Conservation (phyloP, 2,888 invertebrate species). For the Tetranychus truncatus region DNA sequence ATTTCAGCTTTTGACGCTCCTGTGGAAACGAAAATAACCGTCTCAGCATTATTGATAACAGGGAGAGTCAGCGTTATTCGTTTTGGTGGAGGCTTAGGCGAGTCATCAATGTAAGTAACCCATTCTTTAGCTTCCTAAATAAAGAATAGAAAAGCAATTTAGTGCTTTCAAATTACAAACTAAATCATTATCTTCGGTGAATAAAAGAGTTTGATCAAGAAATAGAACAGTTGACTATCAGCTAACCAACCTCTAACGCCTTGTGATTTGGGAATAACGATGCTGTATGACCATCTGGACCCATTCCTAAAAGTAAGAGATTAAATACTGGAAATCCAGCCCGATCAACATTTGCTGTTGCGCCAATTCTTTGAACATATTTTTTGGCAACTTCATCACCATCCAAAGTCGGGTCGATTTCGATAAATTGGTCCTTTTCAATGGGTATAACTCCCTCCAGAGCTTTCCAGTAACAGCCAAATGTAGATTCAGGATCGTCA, state of each 20-base stretch:
- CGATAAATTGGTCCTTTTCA: constrained; percentile 52
- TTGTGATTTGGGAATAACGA: constrained; percentile 70
- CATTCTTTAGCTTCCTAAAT: constrained; percentile 36
- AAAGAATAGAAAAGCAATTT: neutral
- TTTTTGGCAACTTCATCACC: constrained; percentile 18
- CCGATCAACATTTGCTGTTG: neutral
- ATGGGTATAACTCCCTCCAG: constrained; percentile 48
- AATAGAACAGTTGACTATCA: neutral
- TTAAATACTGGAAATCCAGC: constrained; percentile 52
- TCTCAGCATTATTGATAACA: constrained; percentile 63
- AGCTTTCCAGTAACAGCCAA: constrained; percentile 45
- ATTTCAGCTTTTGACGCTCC: constrained; percentile 75
- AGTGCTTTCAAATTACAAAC: neutral
- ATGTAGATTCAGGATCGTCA: constrained; percentile 67
- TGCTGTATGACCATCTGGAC: constrained; percentile 95
- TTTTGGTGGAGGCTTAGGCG: constrained; percentile 82
- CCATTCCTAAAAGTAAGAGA: constrained; percentile 77
- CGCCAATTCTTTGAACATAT: neutral
- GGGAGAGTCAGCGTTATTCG: constrained; percentile 80
- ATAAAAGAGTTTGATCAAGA: neutral
- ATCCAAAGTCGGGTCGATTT: constrained; percentile 47
- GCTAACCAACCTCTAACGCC: constrained; percentile 31
- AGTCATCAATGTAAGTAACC: constrained; percentile 69
- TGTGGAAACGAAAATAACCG: constrained; percentile 62
- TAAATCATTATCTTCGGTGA: neutral